Percentiles rank a stretch among this genome's conserved stretches.
Conservation (phyloP, 2,888 invertebrate species). For the Tryphoninae sp. region DNA sequence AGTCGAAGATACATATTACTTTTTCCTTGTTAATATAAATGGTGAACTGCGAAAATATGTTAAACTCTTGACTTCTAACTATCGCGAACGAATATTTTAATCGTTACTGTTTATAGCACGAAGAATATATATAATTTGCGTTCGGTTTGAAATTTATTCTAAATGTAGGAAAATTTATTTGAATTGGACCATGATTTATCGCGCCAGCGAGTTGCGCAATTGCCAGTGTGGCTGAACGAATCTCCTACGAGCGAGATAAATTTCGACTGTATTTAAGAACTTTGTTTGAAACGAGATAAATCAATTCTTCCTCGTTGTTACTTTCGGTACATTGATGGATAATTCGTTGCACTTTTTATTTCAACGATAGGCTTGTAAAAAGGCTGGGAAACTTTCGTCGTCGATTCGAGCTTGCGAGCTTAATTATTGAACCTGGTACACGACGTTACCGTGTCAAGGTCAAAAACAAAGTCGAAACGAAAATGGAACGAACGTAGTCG, state of each 20-base stretch:
- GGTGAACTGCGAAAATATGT: not conserved
- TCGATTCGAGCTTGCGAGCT: slow-evolving; percentile 44
- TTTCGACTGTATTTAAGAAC: not conserved
- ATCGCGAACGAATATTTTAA: slow-evolving; percentile 16
- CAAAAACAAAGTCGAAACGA: slow-evolving; percentile 58
- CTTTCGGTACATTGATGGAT: not conserved
- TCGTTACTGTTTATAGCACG: not conserved
- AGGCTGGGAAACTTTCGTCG: slow-evolving; percentile 43
- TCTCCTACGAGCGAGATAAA: not conserved
- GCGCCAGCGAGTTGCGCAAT: not conserved
- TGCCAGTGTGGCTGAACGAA: not conserved
- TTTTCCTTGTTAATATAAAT: not conserved
- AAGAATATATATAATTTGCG: slow-evolving; percentile 1
- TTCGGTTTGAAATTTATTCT: not conserved
- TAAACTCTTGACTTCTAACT: not conserved
- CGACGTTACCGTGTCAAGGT: slow-evolving; percentile 67
- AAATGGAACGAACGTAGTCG: slow-evolving; percentile 55
- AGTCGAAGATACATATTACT: not conserved
- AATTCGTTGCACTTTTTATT: not conserved
- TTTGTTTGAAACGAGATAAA: slow-evolving; percentile 4
- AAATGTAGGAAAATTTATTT: not conserved
- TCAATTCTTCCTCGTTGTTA: not conserved
- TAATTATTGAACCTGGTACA: slow-evolving; percentile 66
- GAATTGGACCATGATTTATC: not conserved
- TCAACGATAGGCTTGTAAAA: slow-evolving; percentile 10